These are phyloP conservation scores for Nemopilema nomurai DNA, from an alignment of 30 jellyfish, hydroid and myxozoan species.

Conservation along the genomic window DNA sequence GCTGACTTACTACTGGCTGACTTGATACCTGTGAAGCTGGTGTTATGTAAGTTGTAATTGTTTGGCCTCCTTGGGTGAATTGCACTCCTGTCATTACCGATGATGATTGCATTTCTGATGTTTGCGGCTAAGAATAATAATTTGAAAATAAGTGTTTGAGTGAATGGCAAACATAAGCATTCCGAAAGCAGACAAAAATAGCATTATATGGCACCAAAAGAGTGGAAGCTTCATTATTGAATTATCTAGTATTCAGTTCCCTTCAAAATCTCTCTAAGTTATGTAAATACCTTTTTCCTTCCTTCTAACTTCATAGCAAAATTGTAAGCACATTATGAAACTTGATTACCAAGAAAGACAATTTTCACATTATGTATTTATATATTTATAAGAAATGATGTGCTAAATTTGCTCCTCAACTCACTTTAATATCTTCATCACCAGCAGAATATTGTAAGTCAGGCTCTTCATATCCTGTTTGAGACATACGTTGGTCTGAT, in stretches of 20 bases:
- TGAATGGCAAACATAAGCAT: not conserved
- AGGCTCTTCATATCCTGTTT: slow-evolving; percentile 92
- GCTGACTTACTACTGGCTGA: slow-evolving; percentile 21
- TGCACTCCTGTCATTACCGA: slow-evolving; percentile 43
- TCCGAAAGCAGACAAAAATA: no score
- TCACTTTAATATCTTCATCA: slow-evolving; percentile 84
- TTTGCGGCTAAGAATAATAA: slow-evolving; percentile 22
- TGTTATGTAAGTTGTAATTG: slow-evolving; percentile 77
- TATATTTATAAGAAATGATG: no score
- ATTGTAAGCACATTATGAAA: no score
- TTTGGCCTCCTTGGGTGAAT: slow-evolving; percentile 63
- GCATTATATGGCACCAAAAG: no score
- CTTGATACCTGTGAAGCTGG: slow-evolving; percentile 74
- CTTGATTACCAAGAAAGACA: no score
- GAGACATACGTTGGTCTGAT: slow-evolving; percentile 90
- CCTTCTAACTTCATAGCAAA: no score
- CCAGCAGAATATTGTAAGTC: slow-evolving; percentile 80
- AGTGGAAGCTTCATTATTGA: no score
- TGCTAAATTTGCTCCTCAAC: no score
- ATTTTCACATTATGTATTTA: no score
- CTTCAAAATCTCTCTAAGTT: no score
- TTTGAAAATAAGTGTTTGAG: not conserved
- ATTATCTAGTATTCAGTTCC: no score
- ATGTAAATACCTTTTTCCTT: no score
- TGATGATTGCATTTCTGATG: slow-evolving; percentile 26